These are phyloP conservation scores for Potamarius usumacintae DNA, from an alignment of 2,113 vertebrate species.

Conservation along the genomic window DNA sequence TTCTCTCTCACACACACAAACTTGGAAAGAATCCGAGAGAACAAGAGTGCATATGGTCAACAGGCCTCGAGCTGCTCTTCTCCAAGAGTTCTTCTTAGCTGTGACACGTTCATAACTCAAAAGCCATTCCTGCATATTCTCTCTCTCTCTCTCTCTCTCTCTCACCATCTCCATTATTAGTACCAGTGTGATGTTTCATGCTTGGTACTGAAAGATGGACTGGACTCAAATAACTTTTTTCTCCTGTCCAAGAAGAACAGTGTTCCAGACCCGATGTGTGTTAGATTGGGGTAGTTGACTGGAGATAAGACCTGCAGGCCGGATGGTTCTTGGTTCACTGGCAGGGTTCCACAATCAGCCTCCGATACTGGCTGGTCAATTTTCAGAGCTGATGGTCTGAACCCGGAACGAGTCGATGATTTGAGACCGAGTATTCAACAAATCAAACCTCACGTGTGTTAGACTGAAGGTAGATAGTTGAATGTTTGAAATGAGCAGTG, in stretches of 20 bases:
- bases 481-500: background rate
- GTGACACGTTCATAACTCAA: constrained; percentile 30
- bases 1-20: background rate
- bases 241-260: background rate
- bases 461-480: background rate
- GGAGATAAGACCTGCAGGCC: too few relatives aligned
- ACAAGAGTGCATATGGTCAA: constrained; percentile 17
- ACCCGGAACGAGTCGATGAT: background rate
- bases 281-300: background rate
- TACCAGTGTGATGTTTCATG: background rate
- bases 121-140: background rate
- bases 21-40: background rate
- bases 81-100: background rate
- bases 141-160: background rate
- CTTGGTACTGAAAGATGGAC: background rate
- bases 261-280: background rate
- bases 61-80: constrained; percentile 4
- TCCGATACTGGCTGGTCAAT: background rate
- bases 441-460: background rate
- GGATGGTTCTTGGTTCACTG: background rate
- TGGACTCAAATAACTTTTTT: background rate
- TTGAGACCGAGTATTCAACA: background rate
- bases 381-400: background rate
- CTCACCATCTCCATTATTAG: background rate
- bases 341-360: background rate